Base-by-base conservation (phyloP, 53 echinoderm and acorn worm genomes). In the Echinometra lucunter region DNA sequence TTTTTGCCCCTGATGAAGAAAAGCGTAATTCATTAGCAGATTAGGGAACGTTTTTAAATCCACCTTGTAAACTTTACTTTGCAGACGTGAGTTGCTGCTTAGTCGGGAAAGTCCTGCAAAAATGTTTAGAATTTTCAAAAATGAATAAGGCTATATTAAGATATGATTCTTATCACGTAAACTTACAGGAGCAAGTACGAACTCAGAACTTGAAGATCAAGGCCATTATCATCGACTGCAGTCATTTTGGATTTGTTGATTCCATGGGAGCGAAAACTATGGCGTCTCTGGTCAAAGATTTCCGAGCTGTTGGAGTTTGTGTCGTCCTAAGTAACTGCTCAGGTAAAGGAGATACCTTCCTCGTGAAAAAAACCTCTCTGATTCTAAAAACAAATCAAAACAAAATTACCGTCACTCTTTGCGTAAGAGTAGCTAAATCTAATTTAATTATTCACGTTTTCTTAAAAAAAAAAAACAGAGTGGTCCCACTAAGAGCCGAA, bases 221-320 rank as follows among this genome's bases (percentile, higher is more conserved):
- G 42, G 94, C 94, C 47, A 85, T 94, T 85, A 95, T 95, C 91
- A 91, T 95, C 16, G 95, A 95, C 91, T 95, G 95, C 45, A 35
- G 95, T 44, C 81, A 90, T 28, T 95, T 95, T 32, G 91, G 91
- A 44, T 95, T 95, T 82, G 60, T 95, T 40, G 95, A 95, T 45
- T 74, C 78, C 2, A 95, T 90, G 90, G 95, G 95, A 30, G 95
- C 91, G 11, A 95, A 95, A 57, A 95, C 95, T 2, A 74, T 95
- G 95, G 57, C 91, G 10, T 32, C 74, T 7, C 45, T 95, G 27
- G 80, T 91, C 57, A 95, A 56, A 37, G 95, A 95, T 44, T 95
- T 45, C 80, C 34, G 44, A 66, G 91, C 23, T 6, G 80, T 95
- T 5, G 95, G 95, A 1, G 63, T 95, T 21, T 78, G 49, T 72